phyloP scores from a whole-genome alignment of 2,888 invertebrate genomes.

The Baccha elongata region DNA sequence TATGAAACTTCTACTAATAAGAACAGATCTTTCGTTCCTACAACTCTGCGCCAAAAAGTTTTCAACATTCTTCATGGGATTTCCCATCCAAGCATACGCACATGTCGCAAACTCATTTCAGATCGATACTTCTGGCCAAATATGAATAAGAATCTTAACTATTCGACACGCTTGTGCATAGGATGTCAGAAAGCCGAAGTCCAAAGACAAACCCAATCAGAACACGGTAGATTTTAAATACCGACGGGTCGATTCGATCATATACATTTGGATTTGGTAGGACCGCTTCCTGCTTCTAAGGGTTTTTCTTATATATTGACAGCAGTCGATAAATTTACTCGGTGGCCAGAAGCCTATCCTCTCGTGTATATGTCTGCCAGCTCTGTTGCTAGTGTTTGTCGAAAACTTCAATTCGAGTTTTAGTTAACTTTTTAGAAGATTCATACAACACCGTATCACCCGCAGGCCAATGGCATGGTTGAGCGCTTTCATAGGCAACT shows the following conservation, averaged over 20 bases:
- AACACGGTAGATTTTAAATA: conserved; percentile 14
- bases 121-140: too few species aligned
- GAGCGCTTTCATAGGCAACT: conserved; percentile 49
- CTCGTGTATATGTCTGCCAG: conserved; percentile 26
- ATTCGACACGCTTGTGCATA: not conserved
- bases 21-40: too few species aligned
- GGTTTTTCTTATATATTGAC: too few species aligned
- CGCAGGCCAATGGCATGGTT: conserved; percentile 48
- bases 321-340: conserved; percentile 48
- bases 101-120: conserved; percentile 13
- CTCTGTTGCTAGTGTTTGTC: conserved; percentile 36
- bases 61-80: conserved; percentile 9
- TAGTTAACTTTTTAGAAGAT: conserved; percentile 34
- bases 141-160: not conserved
- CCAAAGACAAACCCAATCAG: not conserved
- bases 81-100: conserved; percentile 29
- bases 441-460: conserved; percentile 48
- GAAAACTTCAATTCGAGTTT: conserved; percentile 53
- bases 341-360: conserved; percentile 56
- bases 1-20: too few species aligned
- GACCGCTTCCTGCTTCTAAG: conserved; percentile 76
- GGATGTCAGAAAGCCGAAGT: not conserved
- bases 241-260: conserved; percentile 23
- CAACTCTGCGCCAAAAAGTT: not conserved
- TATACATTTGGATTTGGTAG: conserved; percentile 79